phyloP scores from a whole-genome alignment of 2,113 vertebrate genomes.

The Phyllopteryx taeniolatus region DNA sequence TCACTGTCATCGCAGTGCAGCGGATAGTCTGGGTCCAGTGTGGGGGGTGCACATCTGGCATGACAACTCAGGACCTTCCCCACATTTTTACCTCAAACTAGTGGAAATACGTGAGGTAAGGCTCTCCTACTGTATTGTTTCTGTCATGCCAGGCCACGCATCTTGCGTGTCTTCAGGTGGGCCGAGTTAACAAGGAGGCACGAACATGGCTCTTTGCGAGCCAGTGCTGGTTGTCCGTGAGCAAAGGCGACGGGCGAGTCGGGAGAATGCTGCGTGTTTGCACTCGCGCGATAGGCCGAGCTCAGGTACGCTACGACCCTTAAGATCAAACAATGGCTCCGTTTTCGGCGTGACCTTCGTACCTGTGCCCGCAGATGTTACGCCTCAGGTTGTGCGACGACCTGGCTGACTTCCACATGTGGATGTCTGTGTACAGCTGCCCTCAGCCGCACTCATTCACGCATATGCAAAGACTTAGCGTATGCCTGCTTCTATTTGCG shows the following conservation, averaged over 20 bases:
- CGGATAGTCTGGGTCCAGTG: constrained; percentile 71
- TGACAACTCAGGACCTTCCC: constrained; percentile 70
- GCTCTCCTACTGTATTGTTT: neutral
- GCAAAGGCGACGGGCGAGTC: constrained; percentile 69
- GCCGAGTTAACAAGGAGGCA: constrained; percentile 29
- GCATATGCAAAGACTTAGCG: constrained; percentile 63
- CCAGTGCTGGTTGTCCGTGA: constrained; percentile 77
- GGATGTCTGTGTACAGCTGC: constrained; percentile 72
- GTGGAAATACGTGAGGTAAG: constrained; percentile 71
- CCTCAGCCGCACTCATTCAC: constrained; percentile 63
- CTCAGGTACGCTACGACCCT: constrained; percentile 58
- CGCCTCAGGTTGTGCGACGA: constrained; percentile 65
- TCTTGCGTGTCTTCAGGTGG: constrained; percentile 30
- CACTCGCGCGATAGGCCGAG: constrained; percentile 54
- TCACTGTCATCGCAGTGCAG: constrained; percentile 53
- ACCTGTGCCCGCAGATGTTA: constrained; percentile 65
- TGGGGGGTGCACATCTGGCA: constrained; percentile 80
- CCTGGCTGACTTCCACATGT: constrained; percentile 75
- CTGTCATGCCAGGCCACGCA: neutral
- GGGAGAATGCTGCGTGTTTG: constrained; percentile 67
- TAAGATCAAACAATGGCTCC: too few species aligned
- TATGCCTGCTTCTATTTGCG: constrained; percentile 71
- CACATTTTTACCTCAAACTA: constrained; percentile 75
- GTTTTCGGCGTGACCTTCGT: neutral
- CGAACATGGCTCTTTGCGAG: constrained; percentile 71